Percentiles rank a stretch among this genome's conserved stretches.
Conservation (phyloP, 2,113 vertebrate species). For the Pholis gunnellus region DNA sequence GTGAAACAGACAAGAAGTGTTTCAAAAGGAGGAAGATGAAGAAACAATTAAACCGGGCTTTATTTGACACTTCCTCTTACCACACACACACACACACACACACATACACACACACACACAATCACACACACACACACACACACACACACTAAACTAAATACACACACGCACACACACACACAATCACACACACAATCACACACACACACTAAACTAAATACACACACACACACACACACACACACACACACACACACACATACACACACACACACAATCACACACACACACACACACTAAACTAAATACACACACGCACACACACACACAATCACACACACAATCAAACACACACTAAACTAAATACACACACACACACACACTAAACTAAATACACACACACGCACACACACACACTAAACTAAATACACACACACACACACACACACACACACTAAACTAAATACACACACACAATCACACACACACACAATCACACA, state of each 20-base stretch:
- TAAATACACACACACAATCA: neutral
- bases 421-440: neutral
- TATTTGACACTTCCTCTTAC: conserved; percentile 48
- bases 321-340: neutral
- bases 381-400: neutral
- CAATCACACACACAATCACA: neutral
- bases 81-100: neutral
- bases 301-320: neutral
- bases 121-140: neutral
- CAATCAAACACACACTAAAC: too few species aligned
- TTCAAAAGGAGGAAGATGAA: conserved; percentile 12
- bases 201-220: neutral
- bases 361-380: neutral
- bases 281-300: neutral
- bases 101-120: neutral
- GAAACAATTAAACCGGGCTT: neutral
- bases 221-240: neutral
- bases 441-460: neutral
- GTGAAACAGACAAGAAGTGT: neutral
- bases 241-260: neutral
- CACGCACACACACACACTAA: neutral
- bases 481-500: neutral
- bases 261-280: neutral
- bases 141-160: neutral
- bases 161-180: neutral